Evolutionary conservation across 2,113 vertebrate genomes (phyloP).

Genomic region (Cyprinodon tularosa): DNA sequence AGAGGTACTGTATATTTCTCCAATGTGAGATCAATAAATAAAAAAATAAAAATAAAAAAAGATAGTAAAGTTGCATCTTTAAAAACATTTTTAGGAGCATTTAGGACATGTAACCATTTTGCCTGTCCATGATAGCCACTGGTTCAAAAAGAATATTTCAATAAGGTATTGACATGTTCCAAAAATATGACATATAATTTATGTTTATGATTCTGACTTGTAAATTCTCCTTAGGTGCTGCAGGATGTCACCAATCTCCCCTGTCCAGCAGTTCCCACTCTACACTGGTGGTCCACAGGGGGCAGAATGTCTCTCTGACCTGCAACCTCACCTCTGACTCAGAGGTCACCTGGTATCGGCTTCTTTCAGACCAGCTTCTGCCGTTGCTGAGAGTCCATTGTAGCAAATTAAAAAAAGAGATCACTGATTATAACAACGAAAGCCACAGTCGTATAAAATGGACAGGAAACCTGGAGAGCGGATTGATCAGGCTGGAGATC

Average conservation of each 20-base stretch:
- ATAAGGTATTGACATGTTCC: not conserved
- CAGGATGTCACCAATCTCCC: not conserved
- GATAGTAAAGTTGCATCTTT: not conserved
- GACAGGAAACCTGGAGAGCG: rapidly evolving
- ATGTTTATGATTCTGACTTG: not conserved
- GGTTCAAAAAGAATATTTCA: not conserved
- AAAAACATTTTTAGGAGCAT: not conserved
- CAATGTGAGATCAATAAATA: too few relatives aligned
- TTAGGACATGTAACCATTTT: not conserved
- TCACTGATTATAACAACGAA: rapidly evolving
- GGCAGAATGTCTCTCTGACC: conserved; percentile 34
- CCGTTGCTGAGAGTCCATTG: not conserved
- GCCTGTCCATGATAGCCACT: too few relatives aligned
- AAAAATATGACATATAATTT: not conserved
- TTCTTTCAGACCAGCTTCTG: conserved; percentile 30
- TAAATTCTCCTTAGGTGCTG: conserved; percentile 24
- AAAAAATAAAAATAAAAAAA: too few relatives aligned
- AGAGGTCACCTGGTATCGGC: conserved; percentile 39
- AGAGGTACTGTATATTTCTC: too few relatives aligned
- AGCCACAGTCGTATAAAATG: rapidly evolving
- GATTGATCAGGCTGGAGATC: conserved; percentile 20
- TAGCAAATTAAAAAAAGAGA: rapidly evolving
- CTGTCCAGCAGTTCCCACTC: conserved; percentile 2
- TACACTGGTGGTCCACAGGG: conserved; percentile 1
- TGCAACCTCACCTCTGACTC: not conserved